Evolutionary conservation across 2,888 invertebrate species (phyloP), one percentile per base, ranked within the genome.

Genomic region (Morpho deidamia): DNA sequence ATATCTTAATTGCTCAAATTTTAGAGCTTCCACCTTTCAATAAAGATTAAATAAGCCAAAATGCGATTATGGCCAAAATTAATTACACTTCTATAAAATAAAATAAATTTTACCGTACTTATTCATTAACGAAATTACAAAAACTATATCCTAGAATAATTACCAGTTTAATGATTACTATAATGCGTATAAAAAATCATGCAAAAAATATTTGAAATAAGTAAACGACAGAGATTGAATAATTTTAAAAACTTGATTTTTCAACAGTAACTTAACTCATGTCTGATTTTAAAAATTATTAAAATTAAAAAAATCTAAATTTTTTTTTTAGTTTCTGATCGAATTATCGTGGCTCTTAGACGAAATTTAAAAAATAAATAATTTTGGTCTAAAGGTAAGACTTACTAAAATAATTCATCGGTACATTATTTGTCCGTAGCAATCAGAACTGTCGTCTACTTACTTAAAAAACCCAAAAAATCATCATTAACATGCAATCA

Each of bases 1-100:
- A 58, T 60, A 57, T 63, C 65, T 70, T n/a, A n/a, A n/a, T 83
- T 83, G 83, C 83, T 83, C 83, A 83, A 81, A 49, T 69, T 70
- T 72, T 64, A 75, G 78, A 82, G 78, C 83, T 83, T 83, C 83
- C 83, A 70, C 62, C 55, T 35, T 53, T 57, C 51, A 53, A 47
- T 53, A 39, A 45, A 50, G 51, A 51, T 58, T 52, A 49, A 43
- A 52, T n/a, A n/a, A n/a, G 57, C 55, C 55, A 42, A 56, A 53
- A 43, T 50, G 49, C 41, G 50, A 52, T 47, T 23, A 23, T 48
- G 49, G 54, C 56, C 56, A 56, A 59, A 54, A 32, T 46, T 50
- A 56, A 40, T 39, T 48, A 40, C 38, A 53, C 32, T 55, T 37
- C 44, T 45, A 32, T 12, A 55, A 51, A 32, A 7, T 33, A 42